Conservation (phyloP, 35 echinoderm and acorn worm genomes). For the Lytechinus pictus region DNA sequence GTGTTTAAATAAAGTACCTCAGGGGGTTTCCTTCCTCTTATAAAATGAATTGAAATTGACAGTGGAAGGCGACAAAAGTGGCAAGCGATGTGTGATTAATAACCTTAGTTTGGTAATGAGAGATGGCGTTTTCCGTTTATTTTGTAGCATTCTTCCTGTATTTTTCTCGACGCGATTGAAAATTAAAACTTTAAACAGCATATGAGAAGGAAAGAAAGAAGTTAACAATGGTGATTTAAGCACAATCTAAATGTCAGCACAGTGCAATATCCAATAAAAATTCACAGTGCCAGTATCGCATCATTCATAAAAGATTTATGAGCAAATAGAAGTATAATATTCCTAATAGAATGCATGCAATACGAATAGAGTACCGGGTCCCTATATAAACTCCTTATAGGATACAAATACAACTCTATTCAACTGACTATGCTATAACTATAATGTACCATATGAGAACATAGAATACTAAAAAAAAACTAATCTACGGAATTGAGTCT, state of each 20-base stretch:
- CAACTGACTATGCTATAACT: too few relatives aligned
- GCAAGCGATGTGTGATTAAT: conserved; percentile 1
- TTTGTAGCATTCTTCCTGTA: not conserved
- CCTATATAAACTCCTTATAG: too few relatives aligned
- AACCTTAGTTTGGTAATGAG: not conserved
- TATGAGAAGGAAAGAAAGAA: not conserved
- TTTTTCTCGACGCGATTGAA: not conserved
- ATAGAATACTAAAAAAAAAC: too few relatives aligned
- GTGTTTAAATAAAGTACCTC: not conserved
- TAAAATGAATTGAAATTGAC: not conserved
- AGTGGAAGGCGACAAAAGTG: conserved; percentile 11
- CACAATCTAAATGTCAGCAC: not conserved
- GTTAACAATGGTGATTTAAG: not conserved
- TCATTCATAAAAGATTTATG: not conserved
- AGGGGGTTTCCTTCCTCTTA: not conserved
- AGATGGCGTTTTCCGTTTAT: not conserved
- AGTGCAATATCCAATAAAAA: not conserved
- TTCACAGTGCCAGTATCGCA: not conserved
- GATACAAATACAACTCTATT: too few relatives aligned
- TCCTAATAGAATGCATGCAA: not conserved
- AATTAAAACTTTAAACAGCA: not conserved
- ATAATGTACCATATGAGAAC: too few relatives aligned
- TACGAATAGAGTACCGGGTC: too few relatives aligned
- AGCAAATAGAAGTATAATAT: not conserved
- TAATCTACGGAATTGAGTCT: too few relatives aligned